Conservation (phyloP, 2,797 vertebrate species). For the Podargus strigoides region DNA sequence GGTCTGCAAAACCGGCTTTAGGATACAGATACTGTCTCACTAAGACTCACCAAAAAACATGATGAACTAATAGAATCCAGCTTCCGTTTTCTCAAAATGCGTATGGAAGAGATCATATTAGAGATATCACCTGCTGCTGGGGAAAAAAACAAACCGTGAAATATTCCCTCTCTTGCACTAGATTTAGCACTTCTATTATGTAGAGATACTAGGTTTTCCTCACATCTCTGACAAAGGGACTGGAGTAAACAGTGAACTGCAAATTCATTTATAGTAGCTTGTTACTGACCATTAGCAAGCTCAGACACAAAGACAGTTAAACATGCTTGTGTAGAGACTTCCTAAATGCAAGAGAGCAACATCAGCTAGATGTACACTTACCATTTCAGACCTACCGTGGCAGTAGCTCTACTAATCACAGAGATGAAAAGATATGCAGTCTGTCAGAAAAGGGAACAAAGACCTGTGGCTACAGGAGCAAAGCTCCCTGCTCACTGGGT, state of each 20-base stretch:
- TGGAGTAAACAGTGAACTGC: not conserved
- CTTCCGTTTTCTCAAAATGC: not conserved
- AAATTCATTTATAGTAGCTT: conserved; percentile 18
- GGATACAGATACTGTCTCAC: not conserved
- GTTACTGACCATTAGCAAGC: not conserved
- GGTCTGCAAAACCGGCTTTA: not conserved
- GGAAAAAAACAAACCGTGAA: not conserved
- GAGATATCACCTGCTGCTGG: not conserved
- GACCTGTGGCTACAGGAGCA: not conserved
- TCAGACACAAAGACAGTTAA: not conserved
- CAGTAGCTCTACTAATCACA: not conserved
- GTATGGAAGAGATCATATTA: not conserved
- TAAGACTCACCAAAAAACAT: not conserved
- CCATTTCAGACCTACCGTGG: conserved; percentile 11
- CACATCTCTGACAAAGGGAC: not conserved
- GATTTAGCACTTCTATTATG: not conserved
- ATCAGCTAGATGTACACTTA: not conserved
- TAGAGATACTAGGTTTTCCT: not conserved
- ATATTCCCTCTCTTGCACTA: not conserved
- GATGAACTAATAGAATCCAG: not conserved
- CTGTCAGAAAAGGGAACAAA: conserved; percentile 48
- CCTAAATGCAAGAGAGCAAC: not conserved
- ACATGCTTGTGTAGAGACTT: not conserved
- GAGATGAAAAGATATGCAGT: conserved; percentile 26
- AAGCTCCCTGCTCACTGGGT: not conserved